phyloP scores from a whole-genome alignment of 1,140 invertebrate genomes.

The Cotesia vestalis region DNA sequence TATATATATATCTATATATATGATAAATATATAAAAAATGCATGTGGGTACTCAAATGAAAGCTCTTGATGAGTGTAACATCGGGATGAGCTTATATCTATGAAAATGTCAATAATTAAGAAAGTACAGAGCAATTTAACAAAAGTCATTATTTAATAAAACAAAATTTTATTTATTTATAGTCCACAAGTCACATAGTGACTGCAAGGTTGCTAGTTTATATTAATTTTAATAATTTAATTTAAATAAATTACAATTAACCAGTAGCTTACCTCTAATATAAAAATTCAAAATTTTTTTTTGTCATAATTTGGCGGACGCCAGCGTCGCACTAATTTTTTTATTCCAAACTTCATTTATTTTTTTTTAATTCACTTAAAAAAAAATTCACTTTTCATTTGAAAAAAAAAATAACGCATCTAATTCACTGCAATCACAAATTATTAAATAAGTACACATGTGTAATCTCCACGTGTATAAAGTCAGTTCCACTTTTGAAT shows the following conservation, averaged over 20 bases:
- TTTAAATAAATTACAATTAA: not conserved
- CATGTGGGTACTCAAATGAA: too few species aligned
- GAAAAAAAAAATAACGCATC: not conserved
- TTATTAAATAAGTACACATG: not conserved
- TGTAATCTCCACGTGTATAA: too few species aligned
- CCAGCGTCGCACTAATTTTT: slow-evolving; percentile 38
- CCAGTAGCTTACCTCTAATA: not conserved
- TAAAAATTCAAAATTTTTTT: not conserved
- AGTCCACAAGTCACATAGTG: not conserved
- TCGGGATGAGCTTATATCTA: too few species aligned
- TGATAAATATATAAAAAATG: too few species aligned
- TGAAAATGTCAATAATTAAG: too few species aligned
- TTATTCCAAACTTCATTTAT: slow-evolving; percentile 40
- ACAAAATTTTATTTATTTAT: too few species aligned
- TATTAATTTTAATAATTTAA: not conserved
- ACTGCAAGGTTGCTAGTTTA: not conserved
- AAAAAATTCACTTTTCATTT: not conserved
- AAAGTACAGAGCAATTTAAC: too few species aligned
- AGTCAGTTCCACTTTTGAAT: too few species aligned
- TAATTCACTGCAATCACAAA: slow-evolving; percentile 1
- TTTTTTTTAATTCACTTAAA: not conserved
- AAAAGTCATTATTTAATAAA: too few species aligned
- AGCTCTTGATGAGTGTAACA: too few species aligned
- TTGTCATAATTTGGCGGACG: slow-evolving; percentile 33
- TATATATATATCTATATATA: too few species aligned